Base-by-base conservation (phyloP, 2,797 vertebrate species). In the Pangasius sanitwongsei region DNA sequence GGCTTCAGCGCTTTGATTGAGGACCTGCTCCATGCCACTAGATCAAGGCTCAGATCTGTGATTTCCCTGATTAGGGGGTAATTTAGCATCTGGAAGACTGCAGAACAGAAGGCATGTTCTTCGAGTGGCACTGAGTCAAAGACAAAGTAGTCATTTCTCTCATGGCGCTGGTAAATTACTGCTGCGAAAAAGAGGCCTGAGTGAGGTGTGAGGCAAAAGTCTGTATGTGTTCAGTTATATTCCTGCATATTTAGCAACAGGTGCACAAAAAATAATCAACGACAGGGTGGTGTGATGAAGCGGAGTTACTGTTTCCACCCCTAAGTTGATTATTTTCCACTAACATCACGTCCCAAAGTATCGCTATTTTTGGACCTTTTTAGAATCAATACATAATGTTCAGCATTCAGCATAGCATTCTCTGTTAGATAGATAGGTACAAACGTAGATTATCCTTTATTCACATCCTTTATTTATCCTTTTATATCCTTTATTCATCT, bases 61-160 rank as follows among this genome's bases (percentile, higher is more conserved):
- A 93, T 92, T 91, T 90, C 85, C 88, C 74, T 88, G 89, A 92
- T 91, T 91, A 90, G 34, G 80, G 90, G 74, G 88, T 93, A 91
- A 92, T 92, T 91, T 90, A 88, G 91, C 86, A 91, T 92, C 92
- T 91, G 90, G 86, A 65, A 87, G 89, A 87, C 65, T 69, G n/a
- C 37, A 88, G 83, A 78, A 91, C 88, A 87, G 53, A 1, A 86
- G 77, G 82, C 75, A 75, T 85, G 80, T 90, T 89, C 86, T 85
- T 88, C 72, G 65, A 85, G 67, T 1, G 25, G 67, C 78, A 31
- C 31, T 63, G 9, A 55, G 57, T 77, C 31, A 53, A 61, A 88
- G 44, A 87, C 83, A 87, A 65, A 87, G 81, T n/a, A 55, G 75
- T 41, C 6, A 48, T 78, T 88, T 78, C 72, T 85, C 53, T 78